Evolutionary conservation across 2,113 vertebrate genomes (phyloP).

Genomic region (Silurus glanis): DNA sequence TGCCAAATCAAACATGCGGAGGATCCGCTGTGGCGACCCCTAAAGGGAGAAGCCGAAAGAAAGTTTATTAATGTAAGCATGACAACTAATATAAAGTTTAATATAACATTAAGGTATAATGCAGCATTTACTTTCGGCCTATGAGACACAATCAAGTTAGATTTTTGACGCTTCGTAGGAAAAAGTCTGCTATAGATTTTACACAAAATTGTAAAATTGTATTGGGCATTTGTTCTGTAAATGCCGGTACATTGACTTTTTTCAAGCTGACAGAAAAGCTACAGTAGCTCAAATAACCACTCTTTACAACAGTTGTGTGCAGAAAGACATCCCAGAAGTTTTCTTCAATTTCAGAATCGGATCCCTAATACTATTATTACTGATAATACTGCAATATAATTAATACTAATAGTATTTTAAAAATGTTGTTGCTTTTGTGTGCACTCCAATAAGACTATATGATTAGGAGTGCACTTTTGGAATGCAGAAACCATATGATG

Average conservation of each 20-base stretch:
- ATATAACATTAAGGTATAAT: too few relatives aligned
- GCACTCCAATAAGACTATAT: neutral
- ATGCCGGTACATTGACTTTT: neutral
- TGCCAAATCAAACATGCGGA: too few relatives aligned
- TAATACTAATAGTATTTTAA: neutral
- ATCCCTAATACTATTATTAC: neutral
- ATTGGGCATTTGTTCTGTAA: neutral
- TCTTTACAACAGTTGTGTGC: neutral
- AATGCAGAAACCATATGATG: neutral
- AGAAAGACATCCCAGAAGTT: neutral
- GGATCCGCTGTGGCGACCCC: too few relatives aligned
- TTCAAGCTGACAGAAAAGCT: neutral
- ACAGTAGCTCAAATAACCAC: neutral
- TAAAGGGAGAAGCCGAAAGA: too few relatives aligned
- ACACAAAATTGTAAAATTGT: neutral
- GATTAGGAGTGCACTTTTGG: neutral
- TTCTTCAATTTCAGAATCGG: neutral
- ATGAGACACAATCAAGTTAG: too few relatives aligned
- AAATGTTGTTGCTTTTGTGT: too few relatives aligned
- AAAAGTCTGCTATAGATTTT: neutral
- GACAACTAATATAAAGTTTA: too few relatives aligned
- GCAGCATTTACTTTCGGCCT: too few relatives aligned
- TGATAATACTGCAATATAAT: too few relatives aligned
- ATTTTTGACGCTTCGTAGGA: too few relatives aligned
- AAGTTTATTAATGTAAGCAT: too few relatives aligned